These are phyloP conservation scores for Sebastes miniatus DNA, from an alignment of 2,797 vertebrate genomes.

Conservation along the genomic window DNA sequence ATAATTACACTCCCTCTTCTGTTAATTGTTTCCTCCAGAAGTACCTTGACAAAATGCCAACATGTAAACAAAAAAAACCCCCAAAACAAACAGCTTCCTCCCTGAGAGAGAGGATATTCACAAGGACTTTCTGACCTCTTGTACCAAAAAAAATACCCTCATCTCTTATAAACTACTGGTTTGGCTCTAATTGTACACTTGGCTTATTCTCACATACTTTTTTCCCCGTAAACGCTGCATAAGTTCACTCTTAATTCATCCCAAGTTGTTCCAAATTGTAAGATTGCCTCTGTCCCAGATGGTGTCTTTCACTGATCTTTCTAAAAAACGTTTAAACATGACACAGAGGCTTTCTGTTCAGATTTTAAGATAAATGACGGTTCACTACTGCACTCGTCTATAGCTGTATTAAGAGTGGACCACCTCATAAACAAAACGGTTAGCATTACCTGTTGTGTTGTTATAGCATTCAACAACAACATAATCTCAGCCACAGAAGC, in stretches of 20 bases:
- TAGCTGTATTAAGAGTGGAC: neutral
- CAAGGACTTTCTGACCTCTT: neutral
- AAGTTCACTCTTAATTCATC: neutral
- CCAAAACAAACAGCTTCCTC: neutral
- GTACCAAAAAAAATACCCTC: neutral
- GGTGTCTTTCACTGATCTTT: neutral
- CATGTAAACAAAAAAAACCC: neutral
- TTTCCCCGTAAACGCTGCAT: neutral
- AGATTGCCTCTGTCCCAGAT: neutral
- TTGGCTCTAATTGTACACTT: neutral
- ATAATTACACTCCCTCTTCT: neutral
- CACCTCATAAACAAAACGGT: neutral
- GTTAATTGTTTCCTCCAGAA: neutral
- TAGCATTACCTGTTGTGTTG: neutral
- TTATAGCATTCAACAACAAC: neutral
- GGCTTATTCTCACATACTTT: neutral
- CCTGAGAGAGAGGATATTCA: conserved; percentile 5
- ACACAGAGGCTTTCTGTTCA: neutral
- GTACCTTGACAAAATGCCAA: neutral
- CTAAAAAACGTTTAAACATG: neutral
- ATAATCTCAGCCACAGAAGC: neutral
- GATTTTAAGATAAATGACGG: neutral
- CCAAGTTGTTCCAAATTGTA: neutral
- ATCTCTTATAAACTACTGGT: conserved; percentile 3
- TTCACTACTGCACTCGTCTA: neutral